phyloP scores from a whole-genome alignment of 2,888 invertebrate species.

The Ryuthela nishihirai region DNA sequence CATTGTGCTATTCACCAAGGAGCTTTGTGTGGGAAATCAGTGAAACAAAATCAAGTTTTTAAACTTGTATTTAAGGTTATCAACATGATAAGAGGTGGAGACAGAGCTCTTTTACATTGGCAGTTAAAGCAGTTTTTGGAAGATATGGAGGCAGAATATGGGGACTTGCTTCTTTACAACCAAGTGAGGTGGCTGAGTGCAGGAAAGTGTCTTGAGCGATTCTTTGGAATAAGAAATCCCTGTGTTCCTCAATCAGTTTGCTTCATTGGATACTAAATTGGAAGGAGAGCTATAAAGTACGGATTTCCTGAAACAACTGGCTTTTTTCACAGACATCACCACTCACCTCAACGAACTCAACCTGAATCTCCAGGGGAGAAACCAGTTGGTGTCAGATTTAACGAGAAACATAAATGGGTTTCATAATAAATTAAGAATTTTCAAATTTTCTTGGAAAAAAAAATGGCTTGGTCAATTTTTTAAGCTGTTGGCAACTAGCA shows the following conservation, averaged over 20 bases:
- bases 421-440: slow-evolving; percentile 4
- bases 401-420: slow-evolving; percentile 4
- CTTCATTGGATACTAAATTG: not conserved
- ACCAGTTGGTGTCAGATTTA: slow-evolving; percentile 7
- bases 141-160: too few species aligned
- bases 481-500: not conserved
- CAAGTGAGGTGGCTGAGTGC: slow-evolving; percentile 5
- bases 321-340: slow-evolving; percentile 1
- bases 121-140: too few species aligned
- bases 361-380: slow-evolving; percentile 3
- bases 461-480: not conserved
- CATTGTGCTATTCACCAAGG: slow-evolving; percentile 2
- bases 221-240: slow-evolving; percentile 1
- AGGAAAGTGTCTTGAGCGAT: slow-evolving; percentile 1
- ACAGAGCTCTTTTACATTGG: too few species aligned
- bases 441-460: not conserved
- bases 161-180: slow-evolving; percentile 1
- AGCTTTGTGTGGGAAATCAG: slow-evolving; percentile 7
- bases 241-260: not conserved
- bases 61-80: slow-evolving; percentile 2
- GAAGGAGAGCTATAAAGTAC: not conserved
- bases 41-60: slow-evolving; percentile 1
- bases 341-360: not conserved
- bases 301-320: not conserved
- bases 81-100: too few species aligned